Evolutionary conservation across 2,888 invertebrate species (phyloP).

Genomic region (Erebia ligea): DNA sequence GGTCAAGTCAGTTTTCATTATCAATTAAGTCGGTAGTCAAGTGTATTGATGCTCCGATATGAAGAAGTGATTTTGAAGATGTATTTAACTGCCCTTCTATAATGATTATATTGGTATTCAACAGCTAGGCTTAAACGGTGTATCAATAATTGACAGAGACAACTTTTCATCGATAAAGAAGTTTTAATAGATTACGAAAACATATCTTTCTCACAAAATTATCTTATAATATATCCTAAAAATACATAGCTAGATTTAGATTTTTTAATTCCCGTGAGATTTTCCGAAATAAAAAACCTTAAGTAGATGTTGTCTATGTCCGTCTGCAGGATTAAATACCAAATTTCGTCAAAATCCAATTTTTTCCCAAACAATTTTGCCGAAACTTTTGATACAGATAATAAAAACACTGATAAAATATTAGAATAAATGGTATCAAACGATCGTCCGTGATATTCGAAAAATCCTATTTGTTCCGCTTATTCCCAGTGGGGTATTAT

Average conservation of each 20-base stretch:
- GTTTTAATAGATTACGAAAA: not conserved
- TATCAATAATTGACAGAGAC: not conserved
- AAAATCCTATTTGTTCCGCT: slow-evolving; percentile 74
- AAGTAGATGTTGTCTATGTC: no score
- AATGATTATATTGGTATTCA: slow-evolving; percentile 10
- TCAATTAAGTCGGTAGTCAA: slow-evolving; percentile 31
- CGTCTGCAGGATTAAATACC: no score
- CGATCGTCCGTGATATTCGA: slow-evolving; percentile 16
- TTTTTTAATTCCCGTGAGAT: no score
- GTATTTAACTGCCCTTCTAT: slow-evolving; percentile 6
- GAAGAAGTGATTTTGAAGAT: slow-evolving; percentile 19
- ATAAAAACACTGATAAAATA: slow-evolving; percentile 41
- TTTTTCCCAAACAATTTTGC: not conserved
- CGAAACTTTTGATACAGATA: no score
- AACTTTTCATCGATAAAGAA: not conserved
- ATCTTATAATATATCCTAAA: no score
- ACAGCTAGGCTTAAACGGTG: slow-evolving; percentile 13
- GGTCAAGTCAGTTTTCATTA: slow-evolving; percentile 38
- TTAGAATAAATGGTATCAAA: slow-evolving; percentile 19
- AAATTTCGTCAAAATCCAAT: no score
- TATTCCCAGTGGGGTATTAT: slow-evolving; percentile 73
- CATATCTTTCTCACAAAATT: not conserved
- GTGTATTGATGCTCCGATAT: slow-evolving; percentile 26
- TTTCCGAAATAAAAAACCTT: no score
- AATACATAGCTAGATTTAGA: no score